Conservation (phyloP, 2,888 invertebrate species). For the Hedya salicella region DNA sequence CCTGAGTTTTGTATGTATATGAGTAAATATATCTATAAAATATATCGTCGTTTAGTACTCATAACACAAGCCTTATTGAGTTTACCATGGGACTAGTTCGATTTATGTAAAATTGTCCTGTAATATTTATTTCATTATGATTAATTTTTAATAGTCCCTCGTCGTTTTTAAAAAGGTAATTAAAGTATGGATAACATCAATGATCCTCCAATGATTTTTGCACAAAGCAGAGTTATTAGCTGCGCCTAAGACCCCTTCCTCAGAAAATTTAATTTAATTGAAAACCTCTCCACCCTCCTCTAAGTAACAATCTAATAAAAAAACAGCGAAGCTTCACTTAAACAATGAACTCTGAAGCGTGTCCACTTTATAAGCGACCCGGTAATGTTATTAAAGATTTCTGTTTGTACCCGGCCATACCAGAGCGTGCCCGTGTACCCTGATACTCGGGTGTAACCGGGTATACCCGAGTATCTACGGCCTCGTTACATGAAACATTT, state of each 20-base stretch:
- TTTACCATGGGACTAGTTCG: no score
- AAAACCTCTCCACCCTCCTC: constrained; percentile 2
- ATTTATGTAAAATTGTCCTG: no score
- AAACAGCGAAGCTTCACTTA: constrained; percentile 26
- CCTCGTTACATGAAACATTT: constrained; percentile 49
- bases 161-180: no score
- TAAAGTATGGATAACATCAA: no score
- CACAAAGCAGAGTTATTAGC: not conserved
- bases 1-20: no score
- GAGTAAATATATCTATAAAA: no score
- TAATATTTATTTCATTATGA: no score
- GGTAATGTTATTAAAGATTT: constrained; percentile 52
- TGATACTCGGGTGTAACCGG: not conserved
- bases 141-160: no score
- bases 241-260: constrained; percentile 7
- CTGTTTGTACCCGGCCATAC: constrained; percentile 58
- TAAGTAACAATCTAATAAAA: constrained; percentile 31
- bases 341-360: constrained; percentile 39
- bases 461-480: constrained; percentile 4
- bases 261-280: constrained; percentile 20
- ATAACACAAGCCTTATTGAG: no score
- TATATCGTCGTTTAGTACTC: no score
- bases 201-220: not conserved
- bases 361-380: constrained; percentile 39
- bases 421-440: constrained; percentile 43